A percentile compares a stretch with the other conserved stretches of the same genome.
Evolutionary conservation across 2,888 invertebrate species (phyloP).

Genomic region (Ramazzottius varieornatus): DNA sequence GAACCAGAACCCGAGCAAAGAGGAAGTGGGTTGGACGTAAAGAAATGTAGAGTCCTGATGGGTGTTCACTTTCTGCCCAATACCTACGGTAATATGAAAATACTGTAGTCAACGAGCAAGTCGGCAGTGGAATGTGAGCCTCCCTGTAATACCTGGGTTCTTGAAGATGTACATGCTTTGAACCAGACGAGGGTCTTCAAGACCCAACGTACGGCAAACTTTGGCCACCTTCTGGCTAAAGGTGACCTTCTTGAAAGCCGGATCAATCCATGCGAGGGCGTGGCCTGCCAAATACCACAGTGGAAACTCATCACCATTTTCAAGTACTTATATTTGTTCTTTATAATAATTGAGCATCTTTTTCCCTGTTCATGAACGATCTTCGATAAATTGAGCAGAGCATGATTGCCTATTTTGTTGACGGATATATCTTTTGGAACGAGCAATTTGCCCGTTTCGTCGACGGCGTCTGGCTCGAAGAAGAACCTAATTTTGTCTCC

Average conservation of each 20-base stretch:
- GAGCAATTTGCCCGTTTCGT: slow-evolving; percentile 17
- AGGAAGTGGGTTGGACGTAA: slow-evolving; percentile 46
- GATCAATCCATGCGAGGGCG: slow-evolving; percentile 45
- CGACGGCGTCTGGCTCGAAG: slow-evolving; percentile 26
- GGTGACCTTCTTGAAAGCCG: slow-evolving; percentile 50
- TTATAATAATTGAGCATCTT: too few species aligned
- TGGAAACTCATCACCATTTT: not conserved
- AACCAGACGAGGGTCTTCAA: slow-evolving; percentile 50
- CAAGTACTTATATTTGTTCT: not conserved
- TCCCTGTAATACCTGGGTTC: slow-evolving; percentile 13
- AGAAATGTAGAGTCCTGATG: slow-evolving; percentile 57
- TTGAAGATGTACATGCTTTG: slow-evolving; percentile 98
- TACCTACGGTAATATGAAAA: too few species aligned
- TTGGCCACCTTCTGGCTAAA: slow-evolving; percentile 52
- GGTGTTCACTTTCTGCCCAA: slow-evolving; percentile 18
- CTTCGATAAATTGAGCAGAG: too few species aligned
- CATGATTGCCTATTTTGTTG: slow-evolving; percentile 7
- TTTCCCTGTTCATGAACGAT: too few species aligned
- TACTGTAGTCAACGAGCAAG: too few species aligned
- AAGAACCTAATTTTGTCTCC: slow-evolving; percentile 26
- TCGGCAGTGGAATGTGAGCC: too few species aligned
- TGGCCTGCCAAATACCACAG: slow-evolving; percentile 12
- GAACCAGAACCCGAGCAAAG: slow-evolving; percentile 71
- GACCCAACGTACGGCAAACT: slow-evolving; percentile 32
- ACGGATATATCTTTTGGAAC: not conserved